Conservation (phyloP, 2,888 invertebrate genomes). For the Oeneis ivallda region DNA sequence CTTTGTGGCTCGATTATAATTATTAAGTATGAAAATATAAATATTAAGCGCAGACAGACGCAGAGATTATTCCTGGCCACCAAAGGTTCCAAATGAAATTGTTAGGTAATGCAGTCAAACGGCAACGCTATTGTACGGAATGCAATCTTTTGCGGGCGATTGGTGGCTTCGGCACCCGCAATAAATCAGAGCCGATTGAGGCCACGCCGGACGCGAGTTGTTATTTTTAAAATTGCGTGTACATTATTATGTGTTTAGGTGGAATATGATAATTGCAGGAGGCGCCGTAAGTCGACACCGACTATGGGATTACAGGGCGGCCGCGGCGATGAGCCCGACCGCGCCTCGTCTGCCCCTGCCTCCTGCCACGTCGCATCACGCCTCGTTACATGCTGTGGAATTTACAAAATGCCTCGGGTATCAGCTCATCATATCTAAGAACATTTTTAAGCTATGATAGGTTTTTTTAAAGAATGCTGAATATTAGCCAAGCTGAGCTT, state of each 20-base stretch:
- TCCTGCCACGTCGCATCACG: slow-evolving; percentile 41
- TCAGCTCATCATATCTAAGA: neutral
- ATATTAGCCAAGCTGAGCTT: neutral
- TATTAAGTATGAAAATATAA: too few relatives aligned
- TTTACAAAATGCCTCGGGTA: slow-evolving; percentile 33
- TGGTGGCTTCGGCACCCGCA: slow-evolving; percentile 56
- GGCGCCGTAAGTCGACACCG: slow-evolving; percentile 79
- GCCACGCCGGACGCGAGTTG: slow-evolving; percentile 74
- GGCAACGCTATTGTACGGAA: slow-evolving; percentile 40
- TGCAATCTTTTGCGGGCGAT: slow-evolving; percentile 54
- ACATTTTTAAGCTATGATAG: slow-evolving; percentile 9
- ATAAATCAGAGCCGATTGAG: slow-evolving; percentile 76
- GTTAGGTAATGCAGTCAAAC: neutral
- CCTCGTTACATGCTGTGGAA: slow-evolving; percentile 36
- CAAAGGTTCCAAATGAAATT: slow-evolving; percentile 8
- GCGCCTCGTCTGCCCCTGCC: slow-evolving; percentile 23
- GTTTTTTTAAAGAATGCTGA: neutral
- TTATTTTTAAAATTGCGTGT: slow-evolving; percentile 81
- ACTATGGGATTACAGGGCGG: slow-evolving; percentile 75
- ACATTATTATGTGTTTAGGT: slow-evolving; percentile 81
- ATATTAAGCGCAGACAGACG: neutral
- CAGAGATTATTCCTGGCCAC: neutral
- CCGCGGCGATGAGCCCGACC: slow-evolving; percentile 46
- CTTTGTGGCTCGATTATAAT: too few relatives aligned
- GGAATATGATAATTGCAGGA: slow-evolving; percentile 81